Base-by-base conservation (phyloP, 2,113 vertebrate genomes). In the Xiphorhynchus elegans region DNA sequence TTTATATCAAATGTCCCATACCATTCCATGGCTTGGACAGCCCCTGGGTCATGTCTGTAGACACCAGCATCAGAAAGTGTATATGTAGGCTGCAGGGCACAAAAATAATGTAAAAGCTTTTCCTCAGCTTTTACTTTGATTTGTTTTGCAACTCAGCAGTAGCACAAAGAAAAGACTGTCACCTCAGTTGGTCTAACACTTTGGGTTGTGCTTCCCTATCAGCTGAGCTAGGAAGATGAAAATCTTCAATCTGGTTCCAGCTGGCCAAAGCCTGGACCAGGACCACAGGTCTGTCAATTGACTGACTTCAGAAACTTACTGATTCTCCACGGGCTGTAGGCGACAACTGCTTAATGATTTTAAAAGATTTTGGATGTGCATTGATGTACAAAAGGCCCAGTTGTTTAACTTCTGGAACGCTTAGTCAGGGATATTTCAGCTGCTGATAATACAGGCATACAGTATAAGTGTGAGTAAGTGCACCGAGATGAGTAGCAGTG, bases 101-200 rank as follows among this genome's bases (percentile, higher is more conserved):
- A 39, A 50, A 81, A 68, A 81, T 89, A 47, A 66, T 74, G 63
- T 62, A 86, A 92, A 60, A 93, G 10, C 28, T 79, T 95, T 92
- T 96, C 84, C 94, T 88, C 59, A 25, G 35, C 37, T 95, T 90
- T 68, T 75, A 53, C 56, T 93, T 85, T 26, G 21, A 44, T 80
- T 55, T 28, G 21, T 49, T 59, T 17, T 1, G 0, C 13, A 55
- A 18, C 58, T 90, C 31, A 4, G 0, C 67, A 77, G 53, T 39
- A 53, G 42, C 52, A 60, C 20, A 58, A 90, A 64, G 17, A 39
- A 73, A 89, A 72, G 52, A 93, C 26, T 29, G 14, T 69, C 52
- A 72, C 53, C 75, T 79, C 39, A 16, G 11, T 33, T 60, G 29
- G 58, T 84, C 49, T 64, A 42, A 31, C 9, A 1, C 7, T 59